Conservation (phyloP, 1,140 invertebrate genomes). For the Conus ventricosus region DNA sequence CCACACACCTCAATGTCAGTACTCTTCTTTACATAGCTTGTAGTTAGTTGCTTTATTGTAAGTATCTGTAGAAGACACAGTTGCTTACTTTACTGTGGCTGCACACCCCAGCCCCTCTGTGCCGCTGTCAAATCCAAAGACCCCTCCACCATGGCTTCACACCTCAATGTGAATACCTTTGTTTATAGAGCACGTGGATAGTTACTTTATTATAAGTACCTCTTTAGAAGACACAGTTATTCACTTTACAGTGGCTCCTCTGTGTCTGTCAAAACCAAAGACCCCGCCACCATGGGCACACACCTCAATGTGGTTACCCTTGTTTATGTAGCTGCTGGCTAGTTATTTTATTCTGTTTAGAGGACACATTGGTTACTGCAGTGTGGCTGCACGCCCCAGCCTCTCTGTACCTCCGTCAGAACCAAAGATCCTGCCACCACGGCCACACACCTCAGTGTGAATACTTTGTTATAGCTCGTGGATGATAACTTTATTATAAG, state of each 20-base stretch:
- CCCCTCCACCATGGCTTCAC: conserved; percentile 52
- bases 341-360: not conserved
- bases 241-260: conserved; percentile 34
- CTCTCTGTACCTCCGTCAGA: conserved; percentile 57
- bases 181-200: too few species aligned
- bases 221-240: too few species aligned
- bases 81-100: conserved; percentile 43
- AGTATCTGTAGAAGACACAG: too few species aligned
- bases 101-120: conserved; percentile 57
- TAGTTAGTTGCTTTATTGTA: not conserved
- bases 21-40: not conserved
- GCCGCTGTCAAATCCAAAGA: conserved; percentile 58
- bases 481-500: too few species aligned
- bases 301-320: conserved; percentile 52
- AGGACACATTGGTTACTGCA: too few species aligned
- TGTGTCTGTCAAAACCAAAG: conserved; percentile 57
- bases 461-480: too few species aligned
- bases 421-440: conserved; percentile 59
- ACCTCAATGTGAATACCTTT: not conserved
- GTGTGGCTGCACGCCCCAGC: conserved; percentile 57
- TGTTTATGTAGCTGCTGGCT: not conserved
- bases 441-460: conserved; percentile 31
- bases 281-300: conserved; percentile 54
- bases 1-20: conserved; percentile 52
- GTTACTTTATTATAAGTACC: too few species aligned